Conservation (phyloP, 2,113 vertebrate species). For the Ictalurus punctatus region DNA sequence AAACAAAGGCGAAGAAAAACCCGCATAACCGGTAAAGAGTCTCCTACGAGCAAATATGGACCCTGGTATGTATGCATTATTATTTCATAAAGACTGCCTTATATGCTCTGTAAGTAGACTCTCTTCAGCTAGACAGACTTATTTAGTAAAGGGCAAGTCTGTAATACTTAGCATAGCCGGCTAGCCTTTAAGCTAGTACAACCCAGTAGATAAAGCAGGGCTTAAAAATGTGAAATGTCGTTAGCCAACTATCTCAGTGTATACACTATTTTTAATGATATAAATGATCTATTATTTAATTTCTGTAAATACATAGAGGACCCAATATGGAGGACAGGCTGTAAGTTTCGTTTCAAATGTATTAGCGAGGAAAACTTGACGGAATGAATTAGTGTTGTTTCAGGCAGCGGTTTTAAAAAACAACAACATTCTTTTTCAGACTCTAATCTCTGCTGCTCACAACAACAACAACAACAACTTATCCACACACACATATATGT, state of each 20-base stretch:
- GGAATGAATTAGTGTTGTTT: background rate
- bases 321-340: background rate
- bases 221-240: background rate
- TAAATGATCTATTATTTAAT: background rate
- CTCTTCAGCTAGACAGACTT: background rate
- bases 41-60: conserved; percentile 66
- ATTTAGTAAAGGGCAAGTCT: background rate
- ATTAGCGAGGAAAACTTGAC: background rate
- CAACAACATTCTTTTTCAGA: no score
- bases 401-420: background rate
- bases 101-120: background rate
- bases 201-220: background rate
- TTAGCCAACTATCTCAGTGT: background rate
- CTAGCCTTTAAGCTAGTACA: background rate
- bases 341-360: background rate
- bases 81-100: background rate
- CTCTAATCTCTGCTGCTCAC: no score
- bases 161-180: background rate
- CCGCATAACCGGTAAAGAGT: conserved; percentile 13
- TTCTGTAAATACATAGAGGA: background rate
- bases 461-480: no score
- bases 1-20: conserved; percentile 70
- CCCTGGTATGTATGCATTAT: conserved; percentile 67
- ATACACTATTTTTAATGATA: background rate
- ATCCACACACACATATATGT: no score